phyloP scores from a whole-genome alignment of 2,113 vertebrate species.

The Pluvianellus socialis region DNA sequence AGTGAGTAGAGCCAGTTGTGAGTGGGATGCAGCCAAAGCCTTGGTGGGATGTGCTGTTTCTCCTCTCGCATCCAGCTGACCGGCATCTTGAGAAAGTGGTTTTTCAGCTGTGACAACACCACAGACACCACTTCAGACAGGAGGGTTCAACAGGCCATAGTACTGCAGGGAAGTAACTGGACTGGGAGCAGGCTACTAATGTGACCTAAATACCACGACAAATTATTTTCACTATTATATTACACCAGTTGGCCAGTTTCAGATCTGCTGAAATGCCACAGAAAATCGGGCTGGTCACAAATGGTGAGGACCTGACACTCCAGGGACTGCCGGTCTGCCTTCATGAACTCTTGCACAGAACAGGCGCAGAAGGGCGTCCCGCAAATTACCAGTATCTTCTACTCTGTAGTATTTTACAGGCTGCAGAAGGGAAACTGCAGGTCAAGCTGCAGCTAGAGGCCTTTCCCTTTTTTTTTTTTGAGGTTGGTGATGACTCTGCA shows the following conservation, averaged over 20 bases:
- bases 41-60: not conserved
- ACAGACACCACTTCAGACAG: not conserved
- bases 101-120: not conserved
- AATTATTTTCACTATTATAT: not conserved
- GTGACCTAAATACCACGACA: not conserved
- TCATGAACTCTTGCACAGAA: rapidly evolving
- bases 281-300: not conserved
- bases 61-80: not conserved
- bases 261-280: not conserved
- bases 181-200: not conserved
- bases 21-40: not conserved
- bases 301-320: rapidly evolving
- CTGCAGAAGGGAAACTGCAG: not conserved
- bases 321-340: not conserved
- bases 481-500: not conserved
- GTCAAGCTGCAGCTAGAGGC: not conserved
- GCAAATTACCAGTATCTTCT: not conserved
- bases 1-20: not conserved
- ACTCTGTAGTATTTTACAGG: not conserved
- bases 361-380: not conserved
- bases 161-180: not conserved
- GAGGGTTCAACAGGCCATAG: not conserved
- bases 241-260: not conserved
- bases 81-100: not conserved
- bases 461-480: not conserved